These are phyloP conservation scores for Lepidocyrtinus sp. DNA, from an alignment of 2,888 invertebrate genomes.

Conservation along the genomic window DNA sequence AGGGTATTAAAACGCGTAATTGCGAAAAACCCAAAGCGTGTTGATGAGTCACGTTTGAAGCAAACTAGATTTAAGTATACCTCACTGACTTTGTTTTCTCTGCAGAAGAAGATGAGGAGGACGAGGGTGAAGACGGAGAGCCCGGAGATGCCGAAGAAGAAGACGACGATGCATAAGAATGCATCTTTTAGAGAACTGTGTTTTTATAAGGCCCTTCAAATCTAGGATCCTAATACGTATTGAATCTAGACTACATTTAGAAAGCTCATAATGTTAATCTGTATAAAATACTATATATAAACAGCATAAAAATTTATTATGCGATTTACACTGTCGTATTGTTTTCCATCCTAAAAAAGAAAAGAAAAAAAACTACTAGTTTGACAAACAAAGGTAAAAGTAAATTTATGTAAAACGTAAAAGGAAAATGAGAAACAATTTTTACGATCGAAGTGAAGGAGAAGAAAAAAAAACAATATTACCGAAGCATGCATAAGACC, in stretches of 20 bases:
- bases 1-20: no score
- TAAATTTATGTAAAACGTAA: conserved; percentile 26
- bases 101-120: conserved; percentile 75
- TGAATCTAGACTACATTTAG: conserved; percentile 63
- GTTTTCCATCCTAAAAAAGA: conserved; percentile 59
- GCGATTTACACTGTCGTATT: conserved; percentile 58
- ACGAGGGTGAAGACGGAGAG: conserved; percentile 79
- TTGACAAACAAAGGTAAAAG: conserved; percentile 21
- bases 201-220: conserved; percentile 65
- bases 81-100: conserved; percentile 57
- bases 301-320: conserved; percentile 39
- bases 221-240: conserved; percentile 62
- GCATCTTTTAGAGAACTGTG: conserved; percentile 64
- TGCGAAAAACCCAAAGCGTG: no score
- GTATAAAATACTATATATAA: conserved; percentile 48
- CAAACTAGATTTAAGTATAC: neutral
- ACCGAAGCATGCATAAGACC: conserved; percentile 29
- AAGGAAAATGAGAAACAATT: conserved; percentile 26
- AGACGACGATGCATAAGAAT: conserved; percentile 75
- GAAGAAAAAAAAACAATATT: conserved; percentile 28
- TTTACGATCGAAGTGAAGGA: no score
- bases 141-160: conserved; percentile 79
- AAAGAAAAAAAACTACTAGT: conserved; percentile 19
- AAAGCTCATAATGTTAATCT: conserved; percentile 60
- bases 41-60: no score